These are phyloP conservation scores for Aleadryas rufinucha DNA, from an alignment of 2,113 vertebrate species.

Conservation along the genomic window DNA sequence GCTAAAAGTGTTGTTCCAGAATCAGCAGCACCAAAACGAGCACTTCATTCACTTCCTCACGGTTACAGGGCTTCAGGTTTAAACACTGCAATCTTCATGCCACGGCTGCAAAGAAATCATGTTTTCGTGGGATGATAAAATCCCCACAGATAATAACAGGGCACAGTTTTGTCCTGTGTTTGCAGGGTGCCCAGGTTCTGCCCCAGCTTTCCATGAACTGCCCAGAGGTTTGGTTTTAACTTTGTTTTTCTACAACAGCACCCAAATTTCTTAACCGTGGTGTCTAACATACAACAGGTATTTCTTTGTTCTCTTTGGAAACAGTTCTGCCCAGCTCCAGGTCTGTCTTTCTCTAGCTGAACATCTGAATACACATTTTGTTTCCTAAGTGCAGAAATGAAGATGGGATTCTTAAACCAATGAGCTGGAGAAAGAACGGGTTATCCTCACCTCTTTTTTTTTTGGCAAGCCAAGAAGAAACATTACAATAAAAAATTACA, in stretches of 20 bases:
- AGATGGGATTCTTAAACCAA: not conserved
- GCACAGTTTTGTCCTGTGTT: not conserved
- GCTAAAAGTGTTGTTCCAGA: not conserved
- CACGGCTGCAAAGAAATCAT: not conserved
- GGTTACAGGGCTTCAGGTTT: not conserved
- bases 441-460: not conserved
- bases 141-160: not conserved
- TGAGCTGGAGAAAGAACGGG: not conserved
- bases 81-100: not conserved
- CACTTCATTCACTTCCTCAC: not conserved
- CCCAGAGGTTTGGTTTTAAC: not conserved
- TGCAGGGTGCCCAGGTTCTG: not conserved
- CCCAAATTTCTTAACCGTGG: not conserved
- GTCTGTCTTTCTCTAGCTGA: not conserved
- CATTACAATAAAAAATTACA: fast-evolving
- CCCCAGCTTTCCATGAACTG: not conserved
- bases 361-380: not conserved
- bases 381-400: not conserved
- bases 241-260: not conserved
- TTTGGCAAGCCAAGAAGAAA: not conserved
- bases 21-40: not conserved
- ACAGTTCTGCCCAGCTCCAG: not conserved
- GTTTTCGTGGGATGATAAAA: not conserved
- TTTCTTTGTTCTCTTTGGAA: not conserved
- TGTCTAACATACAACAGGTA: not conserved